A percentile compares a stretch with the other conserved stretches of the same genome.
Evolutionary conservation across 2,888 invertebrate species (phyloP).

Genomic region (Euplagia quadripunctaria): DNA sequence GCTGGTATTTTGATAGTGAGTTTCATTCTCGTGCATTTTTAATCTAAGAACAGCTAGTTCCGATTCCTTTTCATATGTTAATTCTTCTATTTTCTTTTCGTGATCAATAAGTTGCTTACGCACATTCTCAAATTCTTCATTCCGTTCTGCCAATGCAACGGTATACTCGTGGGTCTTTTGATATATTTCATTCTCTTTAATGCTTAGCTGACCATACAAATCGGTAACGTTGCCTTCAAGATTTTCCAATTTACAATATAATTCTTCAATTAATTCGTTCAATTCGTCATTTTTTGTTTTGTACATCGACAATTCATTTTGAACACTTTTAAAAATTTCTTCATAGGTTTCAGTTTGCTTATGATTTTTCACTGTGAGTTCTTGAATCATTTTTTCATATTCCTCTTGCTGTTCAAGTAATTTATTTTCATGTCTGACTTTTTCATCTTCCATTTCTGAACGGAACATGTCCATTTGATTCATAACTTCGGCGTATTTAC

Average conservation of each 20-base stretch:
- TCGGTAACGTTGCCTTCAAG: slow-evolving; percentile 63
- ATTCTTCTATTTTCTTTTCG: slow-evolving; percentile 81
- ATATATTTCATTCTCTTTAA: slow-evolving; percentile 78
- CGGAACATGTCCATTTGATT: slow-evolving; percentile 77
- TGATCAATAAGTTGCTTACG: slow-evolving; percentile 73
- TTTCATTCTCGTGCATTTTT: slow-evolving; percentile 83
- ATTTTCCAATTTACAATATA: slow-evolving; percentile 57
- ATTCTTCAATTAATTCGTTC: slow-evolving; percentile 61
- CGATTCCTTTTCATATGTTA: slow-evolving; percentile 84
- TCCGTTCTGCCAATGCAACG: slow-evolving; percentile 69
- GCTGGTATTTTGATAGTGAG: slow-evolving; percentile 63
- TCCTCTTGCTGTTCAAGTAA: slow-evolving; percentile 79
- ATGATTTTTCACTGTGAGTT: slow-evolving; percentile 63
- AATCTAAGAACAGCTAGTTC: slow-evolving; percentile 85
- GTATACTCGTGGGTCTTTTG: slow-evolving; percentile 78
- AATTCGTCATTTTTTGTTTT: slow-evolving; percentile 67
- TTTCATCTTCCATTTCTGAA: slow-evolving; percentile 83
- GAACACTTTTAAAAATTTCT: slow-evolving; percentile 58
- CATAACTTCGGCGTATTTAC: slow-evolving; percentile 76
- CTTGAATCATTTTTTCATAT: slow-evolving; percentile 75
- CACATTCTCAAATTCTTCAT: slow-evolving; percentile 80
- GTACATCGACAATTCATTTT: slow-evolving; percentile 63
- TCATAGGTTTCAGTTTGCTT: slow-evolving; percentile 60
- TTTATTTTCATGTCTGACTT: slow-evolving; percentile 78
- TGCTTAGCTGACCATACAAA: slow-evolving; percentile 65